Evolutionary conservation across 2,113 vertebrate genomes (phyloP), one percentile per base, ranked within the genome.

Genomic region (Petrocephalus microphthalmus): DNA sequence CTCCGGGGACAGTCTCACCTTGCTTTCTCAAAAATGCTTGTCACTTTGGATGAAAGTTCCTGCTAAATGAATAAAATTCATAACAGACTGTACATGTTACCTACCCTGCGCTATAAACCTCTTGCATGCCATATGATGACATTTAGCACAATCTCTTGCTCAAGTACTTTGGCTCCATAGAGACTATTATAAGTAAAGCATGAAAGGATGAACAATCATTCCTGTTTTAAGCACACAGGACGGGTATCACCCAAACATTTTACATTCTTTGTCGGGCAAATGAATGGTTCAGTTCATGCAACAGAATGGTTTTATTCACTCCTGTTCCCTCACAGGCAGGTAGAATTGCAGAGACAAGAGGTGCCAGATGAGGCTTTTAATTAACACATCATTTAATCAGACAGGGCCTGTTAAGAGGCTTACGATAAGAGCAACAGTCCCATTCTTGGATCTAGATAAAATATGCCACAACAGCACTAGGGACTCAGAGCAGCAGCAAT

Each of bases 381-480:
- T 94, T 93, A 93, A 91, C 91, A 90, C 90, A 89, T 92, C 90
- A 93, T 92, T 94, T 93, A 92, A 91, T 89, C 78, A 88, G 87
- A 56, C 52, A 89, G 47, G 51, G 25, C 64, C 82, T 87, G 33
- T 67, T 78, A 86, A 86, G 89, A 90, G 90, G 90, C 88, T 92
- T 88, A 91, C 88, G 91, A 91, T 89, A 91, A 89, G 88, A 60
- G 88, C 89, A 25, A 3, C 82, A 52, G 71, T 87, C 67, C 53
- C 67, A 57, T 74, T 45, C 88, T 20, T 11, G 52, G 64, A 13
- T n/a, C 71, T 29, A 87, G 87, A 88, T 90, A 90, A 91, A 90
- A 90, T 89, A 91, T 85, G 85, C 82, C 25, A 71, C 57, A 60
- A 37, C 33, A 37, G 71, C 33, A 2, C 71, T 19, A 20, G 71